Percentiles rank a stretch among this genome's conserved stretches.
Evolutionary conservation across 2,797 vertebrate genomes (phyloP).

Genomic region (Scolopax bukidnonensis): DNA sequence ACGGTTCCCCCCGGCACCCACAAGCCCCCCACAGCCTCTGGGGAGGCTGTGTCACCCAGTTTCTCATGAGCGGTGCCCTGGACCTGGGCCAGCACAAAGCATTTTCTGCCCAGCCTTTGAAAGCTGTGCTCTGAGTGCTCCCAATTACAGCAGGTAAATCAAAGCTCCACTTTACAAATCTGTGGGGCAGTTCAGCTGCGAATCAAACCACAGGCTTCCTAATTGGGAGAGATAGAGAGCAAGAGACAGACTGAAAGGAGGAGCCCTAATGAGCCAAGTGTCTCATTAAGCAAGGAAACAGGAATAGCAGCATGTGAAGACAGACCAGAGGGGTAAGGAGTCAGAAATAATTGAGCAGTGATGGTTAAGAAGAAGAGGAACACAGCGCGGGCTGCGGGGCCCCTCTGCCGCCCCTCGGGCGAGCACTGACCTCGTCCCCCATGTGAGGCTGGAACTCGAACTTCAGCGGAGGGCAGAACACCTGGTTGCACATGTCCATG

Average conservation of each 20-base stretch:
- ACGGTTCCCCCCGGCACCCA: not conserved
- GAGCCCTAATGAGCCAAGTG: not conserved
- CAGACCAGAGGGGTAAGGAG: not conserved
- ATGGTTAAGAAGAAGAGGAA: not conserved
- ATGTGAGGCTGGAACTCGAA: slow-evolving; percentile 99
- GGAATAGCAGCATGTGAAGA: rapidly evolving
- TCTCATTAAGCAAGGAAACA: not conserved
- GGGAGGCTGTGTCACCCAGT: rapidly evolving
- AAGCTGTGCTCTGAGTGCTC: not conserved
- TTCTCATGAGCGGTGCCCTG: not conserved
- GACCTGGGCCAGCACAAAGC: not conserved
- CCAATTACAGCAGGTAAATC: not conserved
- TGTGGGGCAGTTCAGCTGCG: not conserved
- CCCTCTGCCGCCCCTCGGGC: not conserved
- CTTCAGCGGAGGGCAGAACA: slow-evolving; percentile 95
- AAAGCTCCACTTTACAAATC: not conserved
- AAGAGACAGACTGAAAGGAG: not conserved
- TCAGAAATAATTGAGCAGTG: not conserved
- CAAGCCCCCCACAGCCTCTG: not conserved
- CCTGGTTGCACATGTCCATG: slow-evolving; percentile 96
- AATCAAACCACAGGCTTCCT: not conserved
- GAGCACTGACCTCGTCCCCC: slow-evolving; percentile 91
- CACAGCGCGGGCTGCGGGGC: not conserved
- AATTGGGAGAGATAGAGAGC: not conserved
- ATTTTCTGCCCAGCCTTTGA: not conserved